These are phyloP conservation scores for Helicorthomorpha holstii DNA, from an alignment of 1,140 invertebrate genomes.

Conservation along the genomic window DNA sequence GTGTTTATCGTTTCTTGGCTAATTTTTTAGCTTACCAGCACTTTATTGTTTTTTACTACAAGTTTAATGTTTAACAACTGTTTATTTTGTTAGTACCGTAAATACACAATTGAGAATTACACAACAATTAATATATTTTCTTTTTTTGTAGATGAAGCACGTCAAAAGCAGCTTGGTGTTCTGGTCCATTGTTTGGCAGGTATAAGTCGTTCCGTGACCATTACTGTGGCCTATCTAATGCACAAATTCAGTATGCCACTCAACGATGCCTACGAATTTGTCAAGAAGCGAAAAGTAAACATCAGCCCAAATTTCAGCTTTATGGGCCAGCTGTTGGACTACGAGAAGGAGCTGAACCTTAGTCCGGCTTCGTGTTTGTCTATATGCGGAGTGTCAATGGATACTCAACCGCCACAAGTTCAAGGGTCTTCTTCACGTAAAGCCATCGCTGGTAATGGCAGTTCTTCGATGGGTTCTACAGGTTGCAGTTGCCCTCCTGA, in stretches of 20 bases:
- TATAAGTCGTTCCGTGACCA: constrained; percentile 84
- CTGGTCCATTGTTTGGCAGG: constrained; percentile 91
- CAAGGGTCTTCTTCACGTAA: too few relatives aligned
- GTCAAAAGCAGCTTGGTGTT: constrained; percentile 64
- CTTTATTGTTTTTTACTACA: too few relatives aligned
- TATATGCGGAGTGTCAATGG: too few relatives aligned
- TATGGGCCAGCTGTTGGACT: constrained; percentile 85
- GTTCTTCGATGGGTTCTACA: too few relatives aligned
- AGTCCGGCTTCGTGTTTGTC: constrained; percentile 1
- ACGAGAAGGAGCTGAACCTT: constrained; percentile 58
- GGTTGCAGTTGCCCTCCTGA: constrained; percentile 7
- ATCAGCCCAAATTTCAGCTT: constrained; percentile 96
- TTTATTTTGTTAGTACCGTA: too few relatives aligned
- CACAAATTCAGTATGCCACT: constrained; percentile 44
- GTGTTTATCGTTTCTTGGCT: too few relatives aligned
- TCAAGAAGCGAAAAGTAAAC: constrained; percentile 77
- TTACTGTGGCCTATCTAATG: constrained; percentile 93
- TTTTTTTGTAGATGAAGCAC: constrained; percentile 60
- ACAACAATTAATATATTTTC: too few relatives aligned
- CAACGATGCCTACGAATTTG: constrained; percentile 85
- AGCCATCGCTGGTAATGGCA: too few relatives aligned
- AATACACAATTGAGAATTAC: too few relatives aligned
- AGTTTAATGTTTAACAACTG: too few relatives aligned
- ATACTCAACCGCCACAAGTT: too few relatives aligned
- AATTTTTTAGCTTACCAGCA: too few relatives aligned